Base-by-base conservation (phyloP, 2,888 invertebrate genomes). In the Smittia aterrima region DNA sequence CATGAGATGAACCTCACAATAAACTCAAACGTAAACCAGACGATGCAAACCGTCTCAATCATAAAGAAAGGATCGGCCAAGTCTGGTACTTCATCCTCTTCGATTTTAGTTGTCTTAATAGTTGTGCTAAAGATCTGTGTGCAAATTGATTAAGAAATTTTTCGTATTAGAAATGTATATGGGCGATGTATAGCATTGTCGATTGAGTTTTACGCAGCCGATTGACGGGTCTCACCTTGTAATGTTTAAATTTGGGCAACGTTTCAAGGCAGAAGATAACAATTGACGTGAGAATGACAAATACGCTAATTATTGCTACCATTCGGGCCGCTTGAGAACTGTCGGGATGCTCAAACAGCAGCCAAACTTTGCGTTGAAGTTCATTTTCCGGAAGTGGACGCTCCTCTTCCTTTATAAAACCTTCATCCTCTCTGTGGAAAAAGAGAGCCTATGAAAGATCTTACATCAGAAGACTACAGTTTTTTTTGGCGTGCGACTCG, bases 201-300 rank as follows among this genome's bases (percentile, higher is more conserved):
- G 6, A 38, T 38, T 38, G 38, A 38, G 6, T 38, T 38, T 11
- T 7, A n/a, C n/a, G n/a, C n/a, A n/a, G n/a, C n/a, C n/a, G n/a
- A n/a, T n/a, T 53, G 3, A 4, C 53, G 18, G 18, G 20, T 22
- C 64, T 79, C 77, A 83, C 83, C 86, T 95, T 95, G 88, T 98
- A 98, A 89, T 98, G 97, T 85, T 97, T 97, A 88, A 98, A 98
- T 86, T 97, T 95, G 79, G 98, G 98, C 84, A 98, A 90, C 82
- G 98, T 98, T 87, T 98, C 98, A 86, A 98, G 89, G 87, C 98
- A 98, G 89, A 98, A 98, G 86, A 98, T 98, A 85, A 98, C 96
- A 86, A 98, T 98, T 84, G 98, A 98, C 81, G 98, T 89, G 81
- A 98, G 89, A 85, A 98, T 98, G 84, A 98, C 96, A 87, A 96